Evolutionary conservation across 2,888 invertebrate genomes (phyloP).

Genomic region (Anorthoa munda): DNA sequence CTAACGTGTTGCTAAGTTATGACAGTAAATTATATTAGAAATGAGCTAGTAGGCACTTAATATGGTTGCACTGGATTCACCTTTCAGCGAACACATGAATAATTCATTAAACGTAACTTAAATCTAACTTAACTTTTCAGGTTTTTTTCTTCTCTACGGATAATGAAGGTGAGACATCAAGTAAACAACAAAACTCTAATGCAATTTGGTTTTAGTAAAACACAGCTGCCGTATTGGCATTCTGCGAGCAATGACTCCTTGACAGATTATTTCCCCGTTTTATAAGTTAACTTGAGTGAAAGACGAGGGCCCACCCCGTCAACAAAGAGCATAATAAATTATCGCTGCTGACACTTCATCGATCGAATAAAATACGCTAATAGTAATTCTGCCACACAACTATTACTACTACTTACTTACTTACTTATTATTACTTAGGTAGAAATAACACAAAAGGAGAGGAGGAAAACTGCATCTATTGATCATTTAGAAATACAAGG

Average conservation of each 20-base stretch:
- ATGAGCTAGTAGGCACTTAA: too few relatives aligned
- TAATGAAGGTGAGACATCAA: slow-evolving; percentile 60
- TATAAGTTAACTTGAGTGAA: slow-evolving; percentile 50
- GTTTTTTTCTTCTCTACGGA: slow-evolving; percentile 34
- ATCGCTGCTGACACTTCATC: background rate
- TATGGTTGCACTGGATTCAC: too few relatives aligned
- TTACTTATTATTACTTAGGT: too few relatives aligned
- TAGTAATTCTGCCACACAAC: background rate
- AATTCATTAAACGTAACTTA: background rate
- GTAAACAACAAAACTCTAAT: background rate
- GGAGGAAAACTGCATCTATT: too few relatives aligned
- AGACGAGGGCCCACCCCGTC: slow-evolving; percentile 10
- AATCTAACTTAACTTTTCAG: slow-evolving; percentile 54
- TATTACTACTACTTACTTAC: too few relatives aligned
- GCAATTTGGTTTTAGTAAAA: slow-evolving; percentile 1
- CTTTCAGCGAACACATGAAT: too few relatives aligned
- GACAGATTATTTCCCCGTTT: slow-evolving; percentile 20
- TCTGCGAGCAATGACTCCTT: slow-evolving; percentile 10
- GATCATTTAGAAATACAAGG: too few relatives aligned
- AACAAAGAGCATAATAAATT: background rate
- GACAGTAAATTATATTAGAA: too few relatives aligned
- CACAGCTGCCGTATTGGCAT: slow-evolving; percentile 9
- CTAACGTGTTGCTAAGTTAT: too few relatives aligned
- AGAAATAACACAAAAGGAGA: too few relatives aligned
- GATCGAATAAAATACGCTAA: background rate